Conservation (phyloP, 2,797 vertebrate genomes). For the Rhinogobio ventralis region DNA sequence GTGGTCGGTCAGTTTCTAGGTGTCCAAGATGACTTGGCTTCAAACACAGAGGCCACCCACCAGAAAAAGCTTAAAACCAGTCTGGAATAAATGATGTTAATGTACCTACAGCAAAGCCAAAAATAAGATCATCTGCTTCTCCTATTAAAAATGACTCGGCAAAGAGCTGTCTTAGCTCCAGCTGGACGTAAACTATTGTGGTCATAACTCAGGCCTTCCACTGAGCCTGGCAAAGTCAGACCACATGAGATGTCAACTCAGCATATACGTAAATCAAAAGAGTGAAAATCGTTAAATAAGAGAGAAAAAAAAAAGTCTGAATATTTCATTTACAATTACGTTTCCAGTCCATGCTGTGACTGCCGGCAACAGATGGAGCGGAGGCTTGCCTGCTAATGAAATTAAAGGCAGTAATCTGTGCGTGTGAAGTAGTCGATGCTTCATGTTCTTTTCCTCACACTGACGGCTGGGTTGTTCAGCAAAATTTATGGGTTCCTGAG, state of each 20-base stretch:
- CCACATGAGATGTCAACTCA: conserved; percentile 46
- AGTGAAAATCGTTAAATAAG: conserved; percentile 27
- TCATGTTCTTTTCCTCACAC: conserved; percentile 48
- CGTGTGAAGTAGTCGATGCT: conserved; percentile 52
- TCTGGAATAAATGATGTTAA: conserved; percentile 69
- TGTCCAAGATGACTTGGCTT: conserved; percentile 57
- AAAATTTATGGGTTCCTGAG: conserved; percentile 73
- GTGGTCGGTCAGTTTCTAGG: conserved; percentile 9
- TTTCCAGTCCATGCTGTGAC: conserved; percentile 58
- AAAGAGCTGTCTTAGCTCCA: conserved; percentile 71
- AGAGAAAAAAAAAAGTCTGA: not conserved
- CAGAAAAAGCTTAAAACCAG: conserved; percentile 32
- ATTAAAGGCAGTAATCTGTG: conserved; percentile 71
- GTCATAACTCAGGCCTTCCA: conserved; percentile 69
- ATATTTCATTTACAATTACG: conserved; percentile 63
- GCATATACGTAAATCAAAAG: conserved; percentile 63
- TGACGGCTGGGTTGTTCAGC: conserved; percentile 59
- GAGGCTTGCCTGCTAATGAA: conserved; percentile 71
- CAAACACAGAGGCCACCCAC: conserved; percentile 68
- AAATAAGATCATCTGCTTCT: conserved; percentile 73
- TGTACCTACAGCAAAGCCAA: conserved; percentile 59
- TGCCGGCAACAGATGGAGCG: conserved; percentile 44
- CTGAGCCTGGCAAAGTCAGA: conserved; percentile 54
- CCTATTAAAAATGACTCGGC: conserved; percentile 72
- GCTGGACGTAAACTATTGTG: conserved; percentile 70